phyloP scores from a whole-genome alignment of 2,888 invertebrate species.

The Conistra vaccinii region DNA sequence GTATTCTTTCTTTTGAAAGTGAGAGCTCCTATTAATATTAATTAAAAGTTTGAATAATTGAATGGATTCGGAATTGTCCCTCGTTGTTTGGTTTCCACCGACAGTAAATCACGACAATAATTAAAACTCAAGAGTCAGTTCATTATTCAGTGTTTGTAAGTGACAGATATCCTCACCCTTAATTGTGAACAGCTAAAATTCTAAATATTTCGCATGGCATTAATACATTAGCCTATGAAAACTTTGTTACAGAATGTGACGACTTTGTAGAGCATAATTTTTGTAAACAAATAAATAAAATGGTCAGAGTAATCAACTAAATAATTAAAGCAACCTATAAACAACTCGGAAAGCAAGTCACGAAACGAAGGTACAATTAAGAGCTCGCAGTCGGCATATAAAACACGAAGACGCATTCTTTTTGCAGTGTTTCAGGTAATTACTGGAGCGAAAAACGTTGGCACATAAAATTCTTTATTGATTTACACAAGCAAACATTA shows the following conservation, averaged over 20 bases:
- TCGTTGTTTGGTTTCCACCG: constrained; percentile 84
- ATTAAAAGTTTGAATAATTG: constrained; percentile 91
- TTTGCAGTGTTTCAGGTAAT: constrained; percentile 75
- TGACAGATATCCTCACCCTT: constrained; percentile 76
- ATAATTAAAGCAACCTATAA: constrained; percentile 69
- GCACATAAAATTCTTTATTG: constrained; percentile 74
- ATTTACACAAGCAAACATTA: constrained; percentile 65
- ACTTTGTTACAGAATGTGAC: constrained; percentile 15
- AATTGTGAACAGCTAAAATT: constrained; percentile 39
- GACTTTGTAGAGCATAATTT: constrained; percentile 21
- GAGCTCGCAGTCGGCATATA: constrained; percentile 83
- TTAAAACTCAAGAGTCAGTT: constrained; percentile 84
- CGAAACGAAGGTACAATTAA: constrained; percentile 85
- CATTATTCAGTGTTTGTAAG: constrained; percentile 84
- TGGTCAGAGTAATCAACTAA: constrained; percentile 48
- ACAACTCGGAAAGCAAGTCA: constrained; percentile 81
- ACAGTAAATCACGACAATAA: constrained; percentile 86
- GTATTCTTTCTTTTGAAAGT: constrained; percentile 89
- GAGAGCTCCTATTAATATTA: constrained; percentile 90
- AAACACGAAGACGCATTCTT: constrained; percentile 82
- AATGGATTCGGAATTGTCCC: constrained; percentile 88
- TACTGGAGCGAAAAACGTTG: constrained; percentile 71
- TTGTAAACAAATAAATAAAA: constrained; percentile 18
- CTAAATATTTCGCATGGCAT: constrained; percentile 17
- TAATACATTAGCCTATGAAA: constrained; percentile 10